Evolutionary conservation across 2,113 vertebrate species (phyloP).

Genomic region (Oriolus oriolus): DNA sequence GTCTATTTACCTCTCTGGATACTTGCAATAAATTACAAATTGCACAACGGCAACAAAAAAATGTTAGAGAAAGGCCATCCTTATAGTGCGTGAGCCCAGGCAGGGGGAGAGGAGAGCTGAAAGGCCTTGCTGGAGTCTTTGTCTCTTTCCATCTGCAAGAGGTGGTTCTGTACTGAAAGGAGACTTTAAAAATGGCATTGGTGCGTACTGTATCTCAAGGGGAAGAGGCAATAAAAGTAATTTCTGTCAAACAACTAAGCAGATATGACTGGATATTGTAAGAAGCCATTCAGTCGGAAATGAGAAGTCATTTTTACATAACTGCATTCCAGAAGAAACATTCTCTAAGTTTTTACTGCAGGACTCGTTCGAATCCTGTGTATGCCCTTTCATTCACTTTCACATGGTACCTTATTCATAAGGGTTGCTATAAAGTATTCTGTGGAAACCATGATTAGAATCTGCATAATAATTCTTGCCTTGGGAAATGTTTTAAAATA

Average conservation of each 20-base stretch:
- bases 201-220: background rate
- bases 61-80: background rate
- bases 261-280: conserved; percentile 11
- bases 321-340: background rate
- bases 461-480: background rate
- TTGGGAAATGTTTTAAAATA: background rate
- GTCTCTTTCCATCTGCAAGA: background rate
- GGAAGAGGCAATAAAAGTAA: background rate
- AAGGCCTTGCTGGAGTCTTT: background rate
- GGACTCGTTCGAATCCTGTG: background rate
- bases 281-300: background rate
- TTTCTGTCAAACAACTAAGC: background rate
- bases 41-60: background rate
- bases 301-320: background rate
- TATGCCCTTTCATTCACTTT: background rate
- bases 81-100: rapidly evolving
- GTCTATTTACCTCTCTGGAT: background rate
- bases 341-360: background rate
- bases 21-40: background rate
- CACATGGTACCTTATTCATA: background rate
- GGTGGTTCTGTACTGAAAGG: background rate
- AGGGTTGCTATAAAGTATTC: background rate
- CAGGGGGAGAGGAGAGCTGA: background rate
- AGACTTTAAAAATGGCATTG: background rate
- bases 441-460: background rate